Base-by-base conservation (phyloP, 1,140 invertebrate genomes). In the Rhagoletis zephyria region DNA sequence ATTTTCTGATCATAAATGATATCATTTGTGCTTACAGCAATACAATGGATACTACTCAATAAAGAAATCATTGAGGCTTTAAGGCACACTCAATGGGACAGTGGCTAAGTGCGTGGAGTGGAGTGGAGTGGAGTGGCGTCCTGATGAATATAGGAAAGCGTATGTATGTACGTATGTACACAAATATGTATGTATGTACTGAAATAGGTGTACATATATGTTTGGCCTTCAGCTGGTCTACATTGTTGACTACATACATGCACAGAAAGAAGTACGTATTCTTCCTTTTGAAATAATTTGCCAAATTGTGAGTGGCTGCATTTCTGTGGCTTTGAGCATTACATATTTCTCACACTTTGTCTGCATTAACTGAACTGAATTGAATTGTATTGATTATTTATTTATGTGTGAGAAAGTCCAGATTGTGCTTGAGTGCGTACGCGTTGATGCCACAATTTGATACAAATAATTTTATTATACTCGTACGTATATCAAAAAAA, bases 271-370 rank as follows among this genome's bases (percentile, higher is more conserved):
- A 30, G 30, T 30, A 30, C 30, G 30, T 30, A 30, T n/a, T n/a
- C n/a, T 30, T 30, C 30, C 48, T 81, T 56, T 81, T 14, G 16
- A 59, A 81, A 81, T 81, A 56, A 81, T 81, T 81, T 81, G 48
- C 48, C 74, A 56, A 81, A 56, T 16, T 56, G 51, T 81, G 16
- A 56, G 45, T 19, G 45, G 2, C 48, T 81, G 16, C 6, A 56
- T 81, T 56, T 81, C 45, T 59, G 4, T 19, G 74, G 74, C 74
- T 81, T 51, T 81, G 51, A 81, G 74, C 30, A 81, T 81, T 81
- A n/a, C n/a, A n/a, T n/a, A 56, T 81, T 81, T 56, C 48, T 51
- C 10, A 30, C n/a, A 81, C 45, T 81, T 81, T 81, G 67, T 81
- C 48, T 59, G 74, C 40, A 10, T 40, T 30, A 67, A 60, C 12